These are phyloP conservation scores for Botia almorhae DNA, from an alignment of 2,797 vertebrate genomes.

Conservation along the genomic window DNA sequence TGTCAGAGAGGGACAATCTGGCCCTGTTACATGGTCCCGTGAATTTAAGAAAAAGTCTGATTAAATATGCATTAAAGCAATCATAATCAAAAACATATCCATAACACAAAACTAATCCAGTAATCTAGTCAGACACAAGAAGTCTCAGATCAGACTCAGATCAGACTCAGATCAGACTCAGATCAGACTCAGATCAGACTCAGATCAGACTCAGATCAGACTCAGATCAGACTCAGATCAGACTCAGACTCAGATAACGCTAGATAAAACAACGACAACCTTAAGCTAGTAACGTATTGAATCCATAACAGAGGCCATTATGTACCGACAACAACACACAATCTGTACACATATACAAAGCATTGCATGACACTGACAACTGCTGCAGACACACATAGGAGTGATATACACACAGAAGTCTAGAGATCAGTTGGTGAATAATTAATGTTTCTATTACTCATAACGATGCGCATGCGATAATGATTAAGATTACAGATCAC, in stretches of 20 bases:
- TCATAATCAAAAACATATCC: no score
- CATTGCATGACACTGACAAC: neutral
- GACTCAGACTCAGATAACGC: no score
- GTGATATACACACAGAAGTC: conserved; percentile 11
- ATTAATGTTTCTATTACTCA: neutral
- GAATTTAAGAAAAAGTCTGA: neutral
- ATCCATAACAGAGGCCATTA: neutral
- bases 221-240: neutral
- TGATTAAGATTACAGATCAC: neutral
- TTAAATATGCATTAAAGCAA: neutral
- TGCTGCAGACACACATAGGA: neutral
- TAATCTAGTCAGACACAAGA: neutral
- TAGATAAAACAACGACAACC: no score
- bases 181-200: neutral
- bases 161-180: neutral
- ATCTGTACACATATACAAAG: neutral
- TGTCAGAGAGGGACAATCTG: no score
- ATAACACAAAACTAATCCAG: neutral
- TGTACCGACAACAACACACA: neutral
- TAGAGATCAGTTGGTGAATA: neutral
- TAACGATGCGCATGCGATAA: neutral
- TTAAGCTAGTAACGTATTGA: neutral
- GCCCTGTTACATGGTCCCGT: neutral
- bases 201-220: neutral
- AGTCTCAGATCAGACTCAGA: neutral